A percentile compares a stretch with the other conserved stretches of the same genome.
phyloP scores from a whole-genome alignment of 2,888 invertebrate species.

The Conus canariensis region DNA sequence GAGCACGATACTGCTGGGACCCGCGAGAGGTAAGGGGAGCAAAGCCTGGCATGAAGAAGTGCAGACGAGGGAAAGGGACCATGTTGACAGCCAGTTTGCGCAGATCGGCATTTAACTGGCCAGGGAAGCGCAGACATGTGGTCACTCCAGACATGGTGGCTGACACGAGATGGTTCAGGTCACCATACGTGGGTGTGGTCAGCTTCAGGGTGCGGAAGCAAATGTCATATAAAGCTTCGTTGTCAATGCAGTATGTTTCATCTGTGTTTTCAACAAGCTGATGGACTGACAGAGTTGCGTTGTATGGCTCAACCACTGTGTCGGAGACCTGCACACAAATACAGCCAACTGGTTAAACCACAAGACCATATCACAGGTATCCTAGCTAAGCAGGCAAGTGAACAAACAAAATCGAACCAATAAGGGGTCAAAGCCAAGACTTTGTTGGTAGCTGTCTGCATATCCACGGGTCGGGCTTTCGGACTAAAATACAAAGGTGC shows the following conservation, averaged over 20 bases:
- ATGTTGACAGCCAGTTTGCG: constrained; percentile 73
- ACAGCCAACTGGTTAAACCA: neutral
- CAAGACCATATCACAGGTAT: no score
- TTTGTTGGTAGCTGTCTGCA: no score
- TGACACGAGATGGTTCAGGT: constrained; percentile 89
- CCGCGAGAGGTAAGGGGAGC: constrained; percentile 77
- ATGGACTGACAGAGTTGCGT: constrained; percentile 87
- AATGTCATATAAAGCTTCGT: constrained; percentile 93
- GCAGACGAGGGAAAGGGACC: constrained; percentile 78
- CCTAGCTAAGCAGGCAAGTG: no score
- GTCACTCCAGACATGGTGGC: constrained; percentile 81
- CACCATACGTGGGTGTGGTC: constrained; percentile 90
- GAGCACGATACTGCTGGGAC: constrained; percentile 77
- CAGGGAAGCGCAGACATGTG: constrained; percentile 95
- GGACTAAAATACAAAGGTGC: no score
- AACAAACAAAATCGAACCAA: no score
- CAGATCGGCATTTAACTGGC: constrained; percentile 69
- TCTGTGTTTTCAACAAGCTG: constrained; percentile 91
- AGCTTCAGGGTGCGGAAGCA: constrained; percentile 94
- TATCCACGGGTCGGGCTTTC: no score
- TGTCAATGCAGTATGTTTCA: constrained; percentile 93
- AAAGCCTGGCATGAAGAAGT: constrained; percentile 78
- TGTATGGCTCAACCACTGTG: constrained; percentile 86
- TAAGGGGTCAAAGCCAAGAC: no score
- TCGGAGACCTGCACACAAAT: constrained; percentile 84